These are phyloP conservation scores for Spondyliosoma cantharus DNA, from an alignment of 2,797 vertebrate species.

Conservation along the genomic window DNA sequence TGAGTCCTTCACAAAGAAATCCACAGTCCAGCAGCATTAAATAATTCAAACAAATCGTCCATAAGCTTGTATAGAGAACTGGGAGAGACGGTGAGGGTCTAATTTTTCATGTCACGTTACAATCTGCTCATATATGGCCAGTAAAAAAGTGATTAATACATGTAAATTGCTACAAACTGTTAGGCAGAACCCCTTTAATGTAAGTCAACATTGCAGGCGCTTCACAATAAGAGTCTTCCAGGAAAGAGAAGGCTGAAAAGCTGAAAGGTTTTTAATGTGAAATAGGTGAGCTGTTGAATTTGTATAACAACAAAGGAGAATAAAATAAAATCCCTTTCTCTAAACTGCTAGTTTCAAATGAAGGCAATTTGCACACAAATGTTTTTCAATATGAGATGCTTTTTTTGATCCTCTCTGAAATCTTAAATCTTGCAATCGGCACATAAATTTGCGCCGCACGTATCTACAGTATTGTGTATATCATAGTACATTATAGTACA, in stretches of 20 bases:
- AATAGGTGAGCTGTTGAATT: neutral
- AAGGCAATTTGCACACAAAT: neutral
- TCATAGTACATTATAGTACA: too few relatives aligned
- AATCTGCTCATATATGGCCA: too few relatives aligned
- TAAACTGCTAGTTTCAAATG: neutral
- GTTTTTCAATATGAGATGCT: neutral
- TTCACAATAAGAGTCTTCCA: constrained; percentile 9
- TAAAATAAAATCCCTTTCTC: neutral
- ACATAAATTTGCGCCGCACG: neutral
- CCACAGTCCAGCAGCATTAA: too few relatives aligned
- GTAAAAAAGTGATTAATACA: too few relatives aligned
- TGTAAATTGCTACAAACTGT: too few relatives aligned
- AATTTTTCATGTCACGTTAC: too few relatives aligned
- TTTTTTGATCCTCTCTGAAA: neutral
- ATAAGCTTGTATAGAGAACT: too few relatives aligned
- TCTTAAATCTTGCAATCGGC: neutral
- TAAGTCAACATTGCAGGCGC: constrained; percentile 14
- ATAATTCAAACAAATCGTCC: too few relatives aligned
- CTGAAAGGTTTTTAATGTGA: constrained; percentile 7
- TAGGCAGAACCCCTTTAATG: neutral
- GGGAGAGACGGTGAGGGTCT: too few relatives aligned
- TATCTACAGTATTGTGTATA: constrained; percentile 22
- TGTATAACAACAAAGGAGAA: neutral
- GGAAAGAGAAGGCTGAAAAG: neutral
- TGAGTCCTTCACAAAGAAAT: too few relatives aligned